Base-by-base conservation (phyloP, 2,113 vertebrate species). In the Neotoma lepida region DNA sequence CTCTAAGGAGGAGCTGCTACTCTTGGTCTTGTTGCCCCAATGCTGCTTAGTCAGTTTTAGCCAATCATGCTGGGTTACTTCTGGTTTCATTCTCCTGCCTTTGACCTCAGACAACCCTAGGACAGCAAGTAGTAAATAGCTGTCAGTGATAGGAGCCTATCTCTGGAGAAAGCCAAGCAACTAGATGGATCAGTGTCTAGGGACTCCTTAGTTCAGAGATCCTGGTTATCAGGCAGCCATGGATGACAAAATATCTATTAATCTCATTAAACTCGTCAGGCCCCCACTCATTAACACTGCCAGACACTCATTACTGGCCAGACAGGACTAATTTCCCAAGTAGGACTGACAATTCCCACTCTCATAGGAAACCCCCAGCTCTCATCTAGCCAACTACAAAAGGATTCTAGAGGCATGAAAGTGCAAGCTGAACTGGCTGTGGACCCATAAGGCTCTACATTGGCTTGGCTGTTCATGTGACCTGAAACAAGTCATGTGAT, bases 241-340 rank as follows among this genome's bases (percentile, higher is more conserved):
- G 96, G 96, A 97, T 97, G 96, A 98, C 96, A 95, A 95, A 96
- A 96, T 93, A 98, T 94, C 96, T 96, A 97, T 97, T 98, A 97
- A 98, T 98, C 97, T 98, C 97, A 98, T 98, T 98, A 98, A 98
- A 97, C 89, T 91, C 54, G 44, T 93, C 97, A 97, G 85, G 84
- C 88, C 95, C 74, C 94, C 95, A 88, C 96, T 98, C 97, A 97
- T 98, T 97, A 98, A 95, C 91, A 97, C 46, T 97, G 94, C 94
- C 30, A 96, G 97, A 97, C 94, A 96, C 97, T 98, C 95, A 97
- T 96, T 98, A 98, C 97, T 96, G 92, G 94, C 88, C 96, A 97
- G 85, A 97, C 70, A 95, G 68, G 71, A 97, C 95, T 98, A 96
- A 98, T 98, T 98, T 96, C 85, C 97, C 89, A 91, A 97, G 93